Conservation (phyloP, 2,888 invertebrate species). For the Mesorhabditis spiculigera region DNA sequence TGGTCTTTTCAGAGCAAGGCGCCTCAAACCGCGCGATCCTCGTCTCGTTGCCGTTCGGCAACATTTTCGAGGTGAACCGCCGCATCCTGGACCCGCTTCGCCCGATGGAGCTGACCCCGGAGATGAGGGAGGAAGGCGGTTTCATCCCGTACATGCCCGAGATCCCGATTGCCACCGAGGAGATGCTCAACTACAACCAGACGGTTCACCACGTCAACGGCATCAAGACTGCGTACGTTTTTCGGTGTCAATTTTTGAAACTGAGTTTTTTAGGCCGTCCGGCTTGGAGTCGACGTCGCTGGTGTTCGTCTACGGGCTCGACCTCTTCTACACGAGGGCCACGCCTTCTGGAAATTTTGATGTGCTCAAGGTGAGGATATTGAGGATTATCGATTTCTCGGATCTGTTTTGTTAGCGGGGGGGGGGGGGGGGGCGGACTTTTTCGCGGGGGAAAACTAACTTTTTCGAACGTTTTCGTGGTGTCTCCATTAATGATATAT, state of each 20-base stretch:
- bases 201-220: constrained; percentile 74
- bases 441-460: too few species aligned
- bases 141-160: constrained; percentile 93
- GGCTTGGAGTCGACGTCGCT: constrained; percentile 94
- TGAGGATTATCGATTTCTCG: too few species aligned
- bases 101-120: constrained; percentile 69
- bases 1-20: constrained; percentile 45
- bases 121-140: constrained; percentile 69
- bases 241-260: neutral
- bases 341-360: constrained; percentile 98
- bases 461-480: too few species aligned
- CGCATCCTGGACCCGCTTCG: constrained; percentile 84
- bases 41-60: constrained; percentile 83
- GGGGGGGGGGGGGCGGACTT: too few species aligned
- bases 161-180: constrained; percentile 82
- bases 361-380: constrained; percentile 72
- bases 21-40: constrained; percentile 54
- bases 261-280: constrained; percentile 62
- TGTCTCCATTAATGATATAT: too few species aligned
- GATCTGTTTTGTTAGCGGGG: too few species aligned
- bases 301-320: constrained; percentile 87
- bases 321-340: constrained; percentile 91
- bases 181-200: constrained; percentile 90
- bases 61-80: constrained; percentile 70
- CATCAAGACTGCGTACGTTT: constrained; percentile 73